Conservation (phyloP, 2,888 invertebrate genomes). For the Agapostemon virescens region DNA sequence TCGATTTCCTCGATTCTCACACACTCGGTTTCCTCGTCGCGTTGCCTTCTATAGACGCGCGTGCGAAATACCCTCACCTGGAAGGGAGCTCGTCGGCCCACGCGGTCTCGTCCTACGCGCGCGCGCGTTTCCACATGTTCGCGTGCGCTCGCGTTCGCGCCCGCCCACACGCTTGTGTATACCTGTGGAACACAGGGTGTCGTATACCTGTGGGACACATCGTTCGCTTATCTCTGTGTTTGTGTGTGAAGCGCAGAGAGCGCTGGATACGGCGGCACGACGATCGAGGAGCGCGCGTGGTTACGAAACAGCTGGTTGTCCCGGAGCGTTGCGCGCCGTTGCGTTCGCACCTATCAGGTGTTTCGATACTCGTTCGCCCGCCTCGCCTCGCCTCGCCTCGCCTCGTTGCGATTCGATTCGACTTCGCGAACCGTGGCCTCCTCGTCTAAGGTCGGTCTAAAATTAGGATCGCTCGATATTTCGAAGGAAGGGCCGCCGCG, state of each 20-base stretch:
- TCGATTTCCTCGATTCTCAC: conserved; percentile 66
- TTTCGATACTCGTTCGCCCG: conserved; percentile 35
- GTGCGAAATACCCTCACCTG: conserved; percentile 48
- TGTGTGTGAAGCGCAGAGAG: background rate
- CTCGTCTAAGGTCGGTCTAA: conserved; percentile 49
- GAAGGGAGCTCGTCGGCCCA: conserved; percentile 64
- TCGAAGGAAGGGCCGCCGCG: conserved; percentile 47
- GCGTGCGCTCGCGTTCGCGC: background rate
- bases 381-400: background rate
- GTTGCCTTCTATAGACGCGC: conserved; percentile 73
- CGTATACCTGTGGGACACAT: background rate
- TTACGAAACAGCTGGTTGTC: conserved; percentile 60
- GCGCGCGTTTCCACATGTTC: conserved; percentile 30
- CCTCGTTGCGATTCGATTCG: conserved; percentile 1
- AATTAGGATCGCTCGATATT: conserved; percentile 54
- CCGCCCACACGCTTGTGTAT: background rate
- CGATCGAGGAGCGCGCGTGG: background rate
- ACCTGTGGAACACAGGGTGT: background rate
- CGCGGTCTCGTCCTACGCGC: conserved; percentile 72
- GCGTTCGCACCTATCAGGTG: conserved; percentile 55
- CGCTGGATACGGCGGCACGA: conserved; percentile 29
- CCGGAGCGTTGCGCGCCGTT: conserved; percentile 41
- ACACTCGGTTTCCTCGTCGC: conserved; percentile 67
- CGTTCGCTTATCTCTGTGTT: no score
- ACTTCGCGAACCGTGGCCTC: conserved; percentile 46